Evolutionary conservation across 2,888 invertebrate species (phyloP).

Genomic region (Saturnia japonica): DNA sequence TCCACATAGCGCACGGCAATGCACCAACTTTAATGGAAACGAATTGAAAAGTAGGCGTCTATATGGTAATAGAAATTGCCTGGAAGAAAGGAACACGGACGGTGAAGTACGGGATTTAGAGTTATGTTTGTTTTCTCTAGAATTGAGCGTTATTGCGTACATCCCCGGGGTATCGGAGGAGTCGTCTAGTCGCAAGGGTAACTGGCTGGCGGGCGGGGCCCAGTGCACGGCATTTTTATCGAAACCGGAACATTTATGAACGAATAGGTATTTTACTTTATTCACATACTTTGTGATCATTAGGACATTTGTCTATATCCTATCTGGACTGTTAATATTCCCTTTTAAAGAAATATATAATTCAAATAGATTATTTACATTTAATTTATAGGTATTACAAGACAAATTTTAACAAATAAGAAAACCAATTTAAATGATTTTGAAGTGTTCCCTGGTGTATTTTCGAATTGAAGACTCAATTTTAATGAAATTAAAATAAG

Average conservation of each 20-base stretch:
- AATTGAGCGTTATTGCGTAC: slow-evolving; percentile 78
- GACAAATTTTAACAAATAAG: too few species aligned
- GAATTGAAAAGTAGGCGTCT: slow-evolving; percentile 82
- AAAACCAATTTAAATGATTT: too few species aligned
- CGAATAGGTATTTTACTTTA: slow-evolving; percentile 62
- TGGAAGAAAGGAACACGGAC: slow-evolving; percentile 79
- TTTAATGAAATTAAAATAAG: too few species aligned
- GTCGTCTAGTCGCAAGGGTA: slow-evolving; percentile 14
- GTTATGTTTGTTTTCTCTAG: slow-evolving; percentile 79
- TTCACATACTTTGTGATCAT: slow-evolving; percentile 52
- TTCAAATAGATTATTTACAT: background rate
- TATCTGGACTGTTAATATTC: slow-evolving; percentile 22
- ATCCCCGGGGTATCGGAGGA: slow-evolving; percentile 52
- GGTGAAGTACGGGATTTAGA: slow-evolving; percentile 76
- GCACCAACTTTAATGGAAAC: slow-evolving; percentile 82
- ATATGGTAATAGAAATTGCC: slow-evolving; percentile 82
- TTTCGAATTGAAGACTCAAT: too few species aligned
- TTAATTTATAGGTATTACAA: too few species aligned
- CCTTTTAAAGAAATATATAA: background rate
- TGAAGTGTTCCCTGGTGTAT: too few species aligned
- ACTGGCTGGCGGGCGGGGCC: slow-evolving; percentile 33
- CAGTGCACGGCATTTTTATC: slow-evolving; percentile 54
- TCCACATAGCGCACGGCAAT: slow-evolving; percentile 73
- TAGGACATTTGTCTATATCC: slow-evolving; percentile 39
- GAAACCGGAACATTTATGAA: slow-evolving; percentile 60